A percentile compares a stretch with the other conserved stretches of the same genome.
Evolutionary conservation across 2,888 invertebrate species (phyloP).

Genomic region (Neoitamus cyanurus): DNA sequence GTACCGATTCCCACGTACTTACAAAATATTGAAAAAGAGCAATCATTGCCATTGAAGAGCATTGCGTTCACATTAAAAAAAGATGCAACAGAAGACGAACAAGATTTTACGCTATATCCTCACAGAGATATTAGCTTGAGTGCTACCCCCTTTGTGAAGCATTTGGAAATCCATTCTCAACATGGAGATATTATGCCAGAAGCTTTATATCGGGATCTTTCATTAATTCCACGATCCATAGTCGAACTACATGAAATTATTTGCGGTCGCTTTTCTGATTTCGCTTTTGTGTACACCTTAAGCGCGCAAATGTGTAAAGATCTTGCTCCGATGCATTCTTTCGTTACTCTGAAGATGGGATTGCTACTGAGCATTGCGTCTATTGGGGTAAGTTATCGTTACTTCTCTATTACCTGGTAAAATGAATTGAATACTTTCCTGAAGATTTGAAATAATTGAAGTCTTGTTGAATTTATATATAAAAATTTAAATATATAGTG

Average conservation of each 20-base stretch:
- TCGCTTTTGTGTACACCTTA: constrained; percentile 64
- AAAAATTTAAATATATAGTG: too few species aligned
- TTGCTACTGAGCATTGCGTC: constrained; percentile 66
- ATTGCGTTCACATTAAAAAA: not conserved
- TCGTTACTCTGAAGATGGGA: constrained; percentile 65
- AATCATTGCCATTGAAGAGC: not conserved
- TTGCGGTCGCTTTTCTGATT: constrained; percentile 61
- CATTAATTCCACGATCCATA: constrained; percentile 57
- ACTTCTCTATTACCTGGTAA: not conserved
- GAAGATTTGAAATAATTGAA: too few species aligned
- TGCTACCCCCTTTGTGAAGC: not conserved
- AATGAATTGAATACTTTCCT: not conserved
- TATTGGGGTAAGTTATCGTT: constrained; percentile 58
- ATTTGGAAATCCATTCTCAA: not conserved
- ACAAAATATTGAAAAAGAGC: not conserved
- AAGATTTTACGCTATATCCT: not conserved
- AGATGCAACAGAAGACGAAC: not conserved
- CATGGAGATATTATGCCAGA: not conserved
- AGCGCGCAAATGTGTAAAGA: constrained; percentile 64
- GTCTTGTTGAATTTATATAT: too few species aligned
- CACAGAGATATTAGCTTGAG: not conserved
- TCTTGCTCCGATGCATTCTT: constrained; percentile 64
- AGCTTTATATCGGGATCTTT: constrained; percentile 46
- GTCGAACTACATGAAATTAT: constrained; percentile 58
- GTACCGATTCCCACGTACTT: not conserved